These are phyloP conservation scores for Halcyon chelicuti DNA, from an alignment of 2,797 vertebrate genomes.

Conservation along the genomic window DNA sequence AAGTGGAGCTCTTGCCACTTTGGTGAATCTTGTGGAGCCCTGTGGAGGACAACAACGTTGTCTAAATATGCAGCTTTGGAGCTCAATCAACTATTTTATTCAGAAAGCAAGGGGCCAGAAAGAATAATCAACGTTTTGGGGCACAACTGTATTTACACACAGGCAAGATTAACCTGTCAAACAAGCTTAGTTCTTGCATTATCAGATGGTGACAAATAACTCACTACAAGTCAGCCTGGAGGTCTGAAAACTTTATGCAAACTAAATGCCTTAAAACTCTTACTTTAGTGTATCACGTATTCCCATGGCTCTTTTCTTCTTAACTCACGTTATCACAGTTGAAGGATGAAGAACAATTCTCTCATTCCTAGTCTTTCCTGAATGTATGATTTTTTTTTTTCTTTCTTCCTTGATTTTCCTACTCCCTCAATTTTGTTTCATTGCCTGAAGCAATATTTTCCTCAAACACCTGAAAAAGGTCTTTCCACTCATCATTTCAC, in stretches of 20 bases:
- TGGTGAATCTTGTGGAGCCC: not conserved
- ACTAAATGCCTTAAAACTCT: not conserved
- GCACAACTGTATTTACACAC: not conserved
- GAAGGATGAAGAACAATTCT: not conserved
- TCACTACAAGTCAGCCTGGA: not conserved
- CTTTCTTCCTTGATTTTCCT: not conserved
- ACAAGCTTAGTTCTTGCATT: not conserved
- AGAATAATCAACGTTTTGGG: not conserved
- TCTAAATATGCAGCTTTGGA: not conserved
- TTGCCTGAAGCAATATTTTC: not conserved
- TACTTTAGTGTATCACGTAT: not conserved
- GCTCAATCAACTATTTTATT: not conserved
- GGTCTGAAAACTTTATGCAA: not conserved
- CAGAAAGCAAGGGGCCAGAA: not conserved
- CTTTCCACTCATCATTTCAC: not conserved
- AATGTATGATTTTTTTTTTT: rapidly evolving
- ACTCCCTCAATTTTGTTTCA: not conserved
- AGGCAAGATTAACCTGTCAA: not conserved
- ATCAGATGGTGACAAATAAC: not conserved
- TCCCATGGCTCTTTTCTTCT: not conserved
- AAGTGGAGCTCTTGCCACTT: not conserved
- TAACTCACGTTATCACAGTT: not conserved
- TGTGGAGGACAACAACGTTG: not conserved
- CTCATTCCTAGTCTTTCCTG: not conserved
- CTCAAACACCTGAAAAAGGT: not conserved